Evolutionary conservation across 2,888 invertebrate genomes (phyloP).

Genomic region (Gisinianus flammeolus): DNA sequence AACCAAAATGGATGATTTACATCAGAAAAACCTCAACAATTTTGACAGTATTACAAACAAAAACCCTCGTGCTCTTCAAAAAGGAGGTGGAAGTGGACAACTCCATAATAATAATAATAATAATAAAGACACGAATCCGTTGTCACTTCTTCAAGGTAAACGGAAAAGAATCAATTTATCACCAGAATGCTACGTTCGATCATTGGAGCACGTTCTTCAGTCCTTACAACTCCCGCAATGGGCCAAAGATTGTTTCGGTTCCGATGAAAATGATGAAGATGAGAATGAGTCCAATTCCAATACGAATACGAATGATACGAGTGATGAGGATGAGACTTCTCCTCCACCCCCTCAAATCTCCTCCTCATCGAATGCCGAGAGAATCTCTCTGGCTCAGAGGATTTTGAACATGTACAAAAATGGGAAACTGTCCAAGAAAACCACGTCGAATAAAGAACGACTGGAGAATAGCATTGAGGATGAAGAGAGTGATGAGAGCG

Average conservation of each 20-base stretch:
- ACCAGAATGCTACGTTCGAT: conserved; percentile 8
- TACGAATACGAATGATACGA: background rate
- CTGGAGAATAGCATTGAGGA: conserved; percentile 47
- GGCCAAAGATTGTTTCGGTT: conserved; percentile 30
- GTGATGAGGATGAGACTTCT: background rate
- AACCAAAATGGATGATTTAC: conserved; percentile 19
- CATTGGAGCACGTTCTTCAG: background rate
- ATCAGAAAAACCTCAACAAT: conserved; percentile 14
- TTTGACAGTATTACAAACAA: background rate
- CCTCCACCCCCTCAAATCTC: too few relatives aligned
- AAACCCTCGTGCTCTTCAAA: background rate
- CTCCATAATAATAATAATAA: background rate
- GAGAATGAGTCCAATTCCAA: background rate
- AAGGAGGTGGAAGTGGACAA: background rate
- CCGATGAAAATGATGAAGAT: background rate
- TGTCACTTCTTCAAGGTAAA: background rate
- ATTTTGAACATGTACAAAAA: conserved; percentile 28
- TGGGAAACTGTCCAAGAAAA: conserved; percentile 8
- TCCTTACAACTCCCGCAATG: conserved; percentile 18
- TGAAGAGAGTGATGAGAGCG: background rate
- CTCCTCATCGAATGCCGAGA: too few relatives aligned
- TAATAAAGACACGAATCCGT: too few relatives aligned
- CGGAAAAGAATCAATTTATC: background rate
- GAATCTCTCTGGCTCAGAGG: conserved; percentile 14
- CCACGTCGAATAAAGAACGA: background rate